These are phyloP conservation scores for Mareca strepera DNA, from an alignment of 2,797 vertebrate species.

Conservation along the genomic window DNA sequence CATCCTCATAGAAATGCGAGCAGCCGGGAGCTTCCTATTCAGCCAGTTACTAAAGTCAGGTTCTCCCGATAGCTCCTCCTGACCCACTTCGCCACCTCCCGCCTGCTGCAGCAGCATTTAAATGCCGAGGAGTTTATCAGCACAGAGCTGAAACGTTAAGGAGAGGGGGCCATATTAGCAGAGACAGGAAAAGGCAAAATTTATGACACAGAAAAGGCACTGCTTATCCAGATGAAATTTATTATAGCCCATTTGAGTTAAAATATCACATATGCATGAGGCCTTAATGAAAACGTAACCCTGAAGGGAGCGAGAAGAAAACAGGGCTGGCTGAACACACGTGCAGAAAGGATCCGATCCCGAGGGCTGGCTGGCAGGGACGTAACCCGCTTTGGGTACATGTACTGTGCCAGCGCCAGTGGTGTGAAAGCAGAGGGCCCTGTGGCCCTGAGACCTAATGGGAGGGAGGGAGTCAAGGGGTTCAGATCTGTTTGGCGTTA, in stretches of 20 bases:
- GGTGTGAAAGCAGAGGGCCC: not conserved
- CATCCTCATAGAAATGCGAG: not conserved
- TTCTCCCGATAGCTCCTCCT: not conserved
- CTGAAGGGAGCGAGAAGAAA: accelerated
- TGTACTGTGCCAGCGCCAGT: not conserved
- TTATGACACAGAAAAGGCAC: slow-evolving; percentile 36
- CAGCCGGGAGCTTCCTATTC: not conserved
- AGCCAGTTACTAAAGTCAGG: not conserved
- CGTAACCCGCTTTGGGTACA: not conserved
- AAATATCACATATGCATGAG: slow-evolving; percentile 23
- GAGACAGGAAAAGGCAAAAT: slow-evolving; percentile 21
- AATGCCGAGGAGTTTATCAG: slow-evolving; percentile 50
- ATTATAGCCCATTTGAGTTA: slow-evolving; percentile 39
- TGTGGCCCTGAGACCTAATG: not conserved
- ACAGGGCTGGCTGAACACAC: accelerated
- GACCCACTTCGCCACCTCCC: slow-evolving; percentile 24
- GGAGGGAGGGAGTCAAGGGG: not conserved
- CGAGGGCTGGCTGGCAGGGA: not conserved
- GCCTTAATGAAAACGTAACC: not conserved
- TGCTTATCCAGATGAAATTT: slow-evolving; percentile 50
- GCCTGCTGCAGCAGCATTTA: not conserved
- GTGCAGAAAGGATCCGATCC: not conserved
- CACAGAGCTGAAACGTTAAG: not conserved
- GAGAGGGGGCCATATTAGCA: not conserved
- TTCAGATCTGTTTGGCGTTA: not conserved